Evolutionary conservation across 1,140 invertebrate species (phyloP).

Genomic region (Drosophila gunungcola): DNA sequence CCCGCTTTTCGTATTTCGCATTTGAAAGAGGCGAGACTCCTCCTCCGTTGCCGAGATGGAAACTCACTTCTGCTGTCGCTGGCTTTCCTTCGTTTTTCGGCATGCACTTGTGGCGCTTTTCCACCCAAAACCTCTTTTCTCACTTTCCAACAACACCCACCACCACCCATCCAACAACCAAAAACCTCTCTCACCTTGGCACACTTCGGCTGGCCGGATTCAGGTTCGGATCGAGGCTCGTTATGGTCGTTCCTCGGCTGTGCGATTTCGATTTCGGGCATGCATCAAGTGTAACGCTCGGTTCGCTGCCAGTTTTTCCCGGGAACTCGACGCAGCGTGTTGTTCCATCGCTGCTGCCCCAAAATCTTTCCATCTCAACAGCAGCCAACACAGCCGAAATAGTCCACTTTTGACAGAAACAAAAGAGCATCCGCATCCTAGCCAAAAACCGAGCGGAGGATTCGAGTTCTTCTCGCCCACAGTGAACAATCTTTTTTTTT

Average conservation of each 20-base stretch:
- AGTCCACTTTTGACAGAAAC: slow-evolving; percentile 10
- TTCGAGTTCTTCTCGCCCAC: slow-evolving; percentile 9
- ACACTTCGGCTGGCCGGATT: slow-evolving; percentile 31
- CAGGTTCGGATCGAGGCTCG: slow-evolving; percentile 19
- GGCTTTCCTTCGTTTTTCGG: slow-evolving; percentile 18
- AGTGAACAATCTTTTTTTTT: slow-evolving; percentile 18
- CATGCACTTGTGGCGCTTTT: slow-evolving; percentile 72
- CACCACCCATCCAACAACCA: neutral
- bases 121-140: neutral
- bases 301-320: slow-evolving; percentile 76
- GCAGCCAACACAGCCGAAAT: slow-evolving; percentile 9
- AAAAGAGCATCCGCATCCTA: slow-evolving; percentile 2
- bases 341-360: slow-evolving; percentile 28
- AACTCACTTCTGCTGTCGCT: neutral
- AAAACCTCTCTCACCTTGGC: slow-evolving; percentile 13
- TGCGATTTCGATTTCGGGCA: slow-evolving; percentile 42
- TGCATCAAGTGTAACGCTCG: slow-evolving; percentile 83
- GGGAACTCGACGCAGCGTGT: slow-evolving; percentile 79
- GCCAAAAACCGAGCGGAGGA: neutral
- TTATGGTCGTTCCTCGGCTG: slow-evolving; percentile 14
- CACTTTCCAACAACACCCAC: neutral
- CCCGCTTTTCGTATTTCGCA: neutral
- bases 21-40: neutral
- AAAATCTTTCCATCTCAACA: slow-evolving; percentile 6
- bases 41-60: neutral